Base-by-base conservation (phyloP, 2,888 invertebrate genomes). In the Trachelus iudaicus region DNA sequence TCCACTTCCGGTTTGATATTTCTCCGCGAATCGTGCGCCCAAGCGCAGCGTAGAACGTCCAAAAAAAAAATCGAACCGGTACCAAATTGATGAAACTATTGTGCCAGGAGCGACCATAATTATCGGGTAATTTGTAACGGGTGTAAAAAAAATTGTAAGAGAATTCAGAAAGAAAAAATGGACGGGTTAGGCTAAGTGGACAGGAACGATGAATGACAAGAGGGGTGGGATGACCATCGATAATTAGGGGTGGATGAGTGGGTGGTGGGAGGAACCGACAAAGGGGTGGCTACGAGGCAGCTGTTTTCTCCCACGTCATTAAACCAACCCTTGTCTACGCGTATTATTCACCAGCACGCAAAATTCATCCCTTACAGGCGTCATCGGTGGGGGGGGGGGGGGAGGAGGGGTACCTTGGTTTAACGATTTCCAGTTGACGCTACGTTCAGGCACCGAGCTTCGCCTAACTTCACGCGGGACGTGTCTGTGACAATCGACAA, bases 241-340 rank as follows among this genome's bases (percentile, higher is more conserved):
- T 56, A 56, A 56, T 56, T 15, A 15, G 40, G 13, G 40, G 40
- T 15, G 13, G 15, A 13, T 6, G 23, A 15, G 40, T 15, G 23
- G 15, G 15, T 0, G 40, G 23, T 1, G 4, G 23, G 40, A 2
- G 6, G 40, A 56, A 56, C 40, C 23, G 40, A 6, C 40, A 56
- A 40, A 56, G 23, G 40, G 40, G 40, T 56, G 40, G 40, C 69
- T 31, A 23, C 6, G 40, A 9, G n/a, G 30, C 77, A 77, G 77
- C 77, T 77, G 77, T 75, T 71, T 77, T 77, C 77, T 77, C 77
- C 37, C 77, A 77, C 77, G 77, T 75, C 77, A 75, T 77, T 77
- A 77, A 77, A 77, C 75, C 75, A 69, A 75, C 75, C 74, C 77
- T 69, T 68, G 35, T 71, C 71, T 33, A 33, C 31, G 3, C 71